These are phyloP conservation scores for Puffinus mauretanicus DNA, from an alignment of 2,113 vertebrate species.

Conservation along the genomic window DNA sequence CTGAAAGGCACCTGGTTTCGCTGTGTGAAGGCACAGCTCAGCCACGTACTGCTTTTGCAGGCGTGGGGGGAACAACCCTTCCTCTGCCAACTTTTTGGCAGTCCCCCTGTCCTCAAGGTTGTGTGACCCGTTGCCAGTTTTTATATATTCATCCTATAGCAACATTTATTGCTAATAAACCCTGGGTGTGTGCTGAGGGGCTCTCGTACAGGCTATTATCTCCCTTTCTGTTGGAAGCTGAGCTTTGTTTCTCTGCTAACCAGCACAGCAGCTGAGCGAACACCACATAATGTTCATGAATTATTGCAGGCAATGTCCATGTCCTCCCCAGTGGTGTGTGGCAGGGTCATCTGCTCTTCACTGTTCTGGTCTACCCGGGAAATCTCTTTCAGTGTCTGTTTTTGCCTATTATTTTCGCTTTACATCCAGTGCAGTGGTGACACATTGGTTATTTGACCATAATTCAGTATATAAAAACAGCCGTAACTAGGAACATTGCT, in stretches of 20 bases:
- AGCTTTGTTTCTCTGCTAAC: not conserved
- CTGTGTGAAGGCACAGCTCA: not conserved
- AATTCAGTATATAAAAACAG: constrained; percentile 9
- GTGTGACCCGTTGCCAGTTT: accelerated
- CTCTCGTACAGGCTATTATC: not conserved
- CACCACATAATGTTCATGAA: not conserved
- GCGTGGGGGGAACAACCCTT: not conserved
- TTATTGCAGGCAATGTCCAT: not conserved
- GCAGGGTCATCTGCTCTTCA: constrained; percentile 22
- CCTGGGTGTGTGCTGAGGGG: not conserved
- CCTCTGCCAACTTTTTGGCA: not conserved
- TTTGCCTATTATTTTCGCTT: not conserved
- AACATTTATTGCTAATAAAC: not conserved
- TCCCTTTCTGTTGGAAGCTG: not conserved
- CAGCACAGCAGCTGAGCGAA: not conserved
- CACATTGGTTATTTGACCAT: not conserved
- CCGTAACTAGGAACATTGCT: not conserved
- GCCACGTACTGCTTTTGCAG: not conserved
- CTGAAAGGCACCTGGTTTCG: not conserved
- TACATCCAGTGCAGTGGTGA: not conserved
- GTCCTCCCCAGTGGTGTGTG: not conserved
- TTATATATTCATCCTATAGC: not conserved
- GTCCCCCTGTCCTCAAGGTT: accelerated
- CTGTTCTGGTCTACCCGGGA: not conserved
- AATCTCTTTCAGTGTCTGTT: constrained; percentile 6